A percentile compares a stretch with the other conserved stretches of the same genome.
These are phyloP conservation scores for Trichomycterus rosablanca DNA, from an alignment of 2,113 vertebrate species.

Conservation along the genomic window DNA sequence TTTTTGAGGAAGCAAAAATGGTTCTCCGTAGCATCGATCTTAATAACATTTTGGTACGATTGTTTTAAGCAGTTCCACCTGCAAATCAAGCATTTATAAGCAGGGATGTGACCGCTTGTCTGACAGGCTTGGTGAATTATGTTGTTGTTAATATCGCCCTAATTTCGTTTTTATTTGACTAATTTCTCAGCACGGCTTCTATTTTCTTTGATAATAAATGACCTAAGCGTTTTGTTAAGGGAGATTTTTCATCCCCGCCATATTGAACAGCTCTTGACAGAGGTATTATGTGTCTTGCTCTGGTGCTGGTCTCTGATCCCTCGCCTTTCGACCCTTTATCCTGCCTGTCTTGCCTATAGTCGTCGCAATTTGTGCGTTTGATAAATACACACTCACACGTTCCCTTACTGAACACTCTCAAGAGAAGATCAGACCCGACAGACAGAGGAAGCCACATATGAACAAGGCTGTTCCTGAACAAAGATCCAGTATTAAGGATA, in stretches of 20 bases:
- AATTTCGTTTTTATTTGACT: conserved; percentile 70
- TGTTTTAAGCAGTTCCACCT: not conserved
- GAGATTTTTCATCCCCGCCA: conserved; percentile 68
- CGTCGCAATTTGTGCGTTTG: conserved; percentile 43
- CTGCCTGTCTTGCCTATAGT: conserved; percentile 46
- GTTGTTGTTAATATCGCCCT: conserved; percentile 55
- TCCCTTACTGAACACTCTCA: conserved; percentile 26
- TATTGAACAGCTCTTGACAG: conserved; percentile 61
- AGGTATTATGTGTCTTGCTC: conserved; percentile 57
- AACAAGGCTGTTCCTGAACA: not conserved
- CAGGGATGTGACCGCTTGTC: conserved; percentile 14
- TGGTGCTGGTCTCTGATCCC: conserved; percentile 46
- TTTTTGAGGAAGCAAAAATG: too few species aligned
- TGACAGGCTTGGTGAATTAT: conserved; percentile 51
- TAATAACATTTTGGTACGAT: not conserved
- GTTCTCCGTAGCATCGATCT: not conserved
- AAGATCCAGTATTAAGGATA: not conserved
- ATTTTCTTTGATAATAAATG: conserved; percentile 68
- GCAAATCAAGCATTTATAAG: conserved; percentile 43
- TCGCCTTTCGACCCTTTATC: conserved; percentile 39
- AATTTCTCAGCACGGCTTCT: conserved; percentile 67
- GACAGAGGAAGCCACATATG: not conserved
- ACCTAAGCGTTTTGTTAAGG: conserved; percentile 66
- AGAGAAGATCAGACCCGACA: not conserved
- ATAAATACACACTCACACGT: conserved; percentile 40